A percentile compares a stretch with the other conserved stretches of the same genome.
These are phyloP conservation scores for Myxocyprinus asiaticus DNA, from an alignment of 2,113 vertebrate species.

Conservation along the genomic window DNA sequence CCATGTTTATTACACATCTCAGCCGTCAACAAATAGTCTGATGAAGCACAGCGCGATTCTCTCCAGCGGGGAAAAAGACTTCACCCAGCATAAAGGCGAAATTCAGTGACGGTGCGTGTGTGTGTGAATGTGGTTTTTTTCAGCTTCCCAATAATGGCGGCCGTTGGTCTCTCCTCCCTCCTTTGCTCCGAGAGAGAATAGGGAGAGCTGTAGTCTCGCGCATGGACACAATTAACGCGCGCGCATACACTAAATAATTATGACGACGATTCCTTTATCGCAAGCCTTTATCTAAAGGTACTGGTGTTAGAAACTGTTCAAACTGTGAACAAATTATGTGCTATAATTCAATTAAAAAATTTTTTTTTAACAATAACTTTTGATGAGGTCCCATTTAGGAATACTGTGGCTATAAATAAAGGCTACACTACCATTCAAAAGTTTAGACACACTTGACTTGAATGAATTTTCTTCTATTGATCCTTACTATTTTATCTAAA, in stretches of 20 bases:
- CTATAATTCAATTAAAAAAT: no score
- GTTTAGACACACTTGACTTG: no score
- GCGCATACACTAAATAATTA: constrained; percentile 33
- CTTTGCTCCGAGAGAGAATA: constrained; percentile 57
- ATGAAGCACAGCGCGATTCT: not conserved
- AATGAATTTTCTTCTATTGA: no score
- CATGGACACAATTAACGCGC: constrained; percentile 70
- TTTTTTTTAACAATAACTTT: no score
- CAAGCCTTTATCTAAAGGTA: not conserved
- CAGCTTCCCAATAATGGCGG: constrained; percentile 82
- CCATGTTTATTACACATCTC: constrained; percentile 8
- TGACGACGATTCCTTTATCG: constrained; percentile 14
- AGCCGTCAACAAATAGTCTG: constrained; percentile 14
- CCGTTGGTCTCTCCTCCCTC: constrained; percentile 66
- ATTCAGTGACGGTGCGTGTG: constrained; percentile 62
- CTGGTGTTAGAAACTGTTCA: no score
- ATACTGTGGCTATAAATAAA: no score
- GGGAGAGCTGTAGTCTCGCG: constrained; percentile 64
- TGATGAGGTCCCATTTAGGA: no score
- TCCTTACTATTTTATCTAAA: no score
- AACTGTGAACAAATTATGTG: no score
- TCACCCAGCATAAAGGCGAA: constrained; percentile 36
- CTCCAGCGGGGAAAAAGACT: not conserved
- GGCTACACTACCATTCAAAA: no score
- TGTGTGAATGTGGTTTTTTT: constrained; percentile 52